These are phyloP conservation scores for Spilogale gracilis DNA, from an alignment of 2,113 vertebrate species.

Conservation along the genomic window DNA sequence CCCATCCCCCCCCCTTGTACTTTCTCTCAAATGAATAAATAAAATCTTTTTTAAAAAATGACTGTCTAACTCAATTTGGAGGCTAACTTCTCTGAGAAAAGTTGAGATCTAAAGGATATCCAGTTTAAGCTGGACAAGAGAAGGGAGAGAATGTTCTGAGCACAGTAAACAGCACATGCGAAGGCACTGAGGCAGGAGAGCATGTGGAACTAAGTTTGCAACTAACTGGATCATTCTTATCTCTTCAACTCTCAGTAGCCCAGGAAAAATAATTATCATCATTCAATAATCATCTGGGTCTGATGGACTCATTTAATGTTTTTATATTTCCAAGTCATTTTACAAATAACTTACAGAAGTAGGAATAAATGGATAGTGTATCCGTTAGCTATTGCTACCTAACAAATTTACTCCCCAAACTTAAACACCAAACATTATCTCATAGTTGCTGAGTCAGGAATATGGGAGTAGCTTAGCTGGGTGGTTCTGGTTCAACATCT, in stretches of 20 bases:
- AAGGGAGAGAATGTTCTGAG: background rate
- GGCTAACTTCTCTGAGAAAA: background rate
- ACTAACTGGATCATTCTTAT: background rate
- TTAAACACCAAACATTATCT: background rate
- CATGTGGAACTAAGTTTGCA: background rate
- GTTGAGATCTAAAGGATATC: background rate
- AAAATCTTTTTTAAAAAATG: background rate
- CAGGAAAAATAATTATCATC: constrained; percentile 10
- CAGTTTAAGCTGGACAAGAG: background rate
- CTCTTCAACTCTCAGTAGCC: background rate
- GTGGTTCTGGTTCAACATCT: background rate
- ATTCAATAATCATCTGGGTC: background rate
- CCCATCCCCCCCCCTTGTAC: background rate
- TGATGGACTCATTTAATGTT: background rate
- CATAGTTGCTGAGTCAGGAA: background rate
- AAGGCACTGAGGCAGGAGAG: background rate
- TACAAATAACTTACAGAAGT: background rate
- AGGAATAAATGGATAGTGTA: background rate
- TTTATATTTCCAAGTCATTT: constrained; percentile 4
- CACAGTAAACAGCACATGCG: constrained; percentile 24
- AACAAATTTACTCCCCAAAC: background rate
- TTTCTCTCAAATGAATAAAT: background rate
- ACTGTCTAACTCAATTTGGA: background rate
- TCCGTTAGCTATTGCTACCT: background rate
- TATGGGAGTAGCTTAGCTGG: background rate